These are phyloP conservation scores for Ametastegia equiseti DNA, from an alignment of 2,888 invertebrate genomes.

Conservation along the genomic window DNA sequence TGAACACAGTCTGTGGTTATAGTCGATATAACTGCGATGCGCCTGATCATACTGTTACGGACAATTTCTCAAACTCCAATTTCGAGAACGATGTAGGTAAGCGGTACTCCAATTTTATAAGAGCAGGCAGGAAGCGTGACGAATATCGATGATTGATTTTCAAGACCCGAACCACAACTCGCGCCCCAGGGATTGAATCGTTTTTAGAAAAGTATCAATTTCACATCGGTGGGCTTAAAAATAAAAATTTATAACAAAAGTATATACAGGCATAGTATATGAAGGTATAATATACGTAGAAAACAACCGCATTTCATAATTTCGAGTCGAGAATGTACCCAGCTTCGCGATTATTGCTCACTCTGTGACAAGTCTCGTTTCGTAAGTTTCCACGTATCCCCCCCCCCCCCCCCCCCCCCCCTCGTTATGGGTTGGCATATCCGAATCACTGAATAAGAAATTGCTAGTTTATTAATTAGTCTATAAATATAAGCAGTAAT, in stretches of 20 bases:
- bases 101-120: too few species aligned
- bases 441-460: too few species aligned
- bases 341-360: neutral
- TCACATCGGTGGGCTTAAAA: too few species aligned
- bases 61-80: constrained; percentile 32
- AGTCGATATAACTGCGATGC: constrained; percentile 34
- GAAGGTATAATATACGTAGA: neutral
- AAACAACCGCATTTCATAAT: neutral
- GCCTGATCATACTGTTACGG: constrained; percentile 17
- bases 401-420: too few species aligned
- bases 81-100: neutral
- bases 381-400: neutral
- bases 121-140: constrained; percentile 41
- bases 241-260: neutral
- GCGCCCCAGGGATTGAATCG: constrained; percentile 23
- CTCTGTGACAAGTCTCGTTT: neutral
- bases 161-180: neutral
- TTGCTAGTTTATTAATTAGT: too few species aligned
- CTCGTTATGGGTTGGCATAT: too few species aligned
- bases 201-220: constrained; percentile 12
- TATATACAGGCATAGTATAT: neutral
- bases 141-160: constrained; percentile 26
- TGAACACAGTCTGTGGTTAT: constrained; percentile 29
- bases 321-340: neutral
- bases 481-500: neutral